A percentile compares a stretch with the other conserved stretches of the same genome.
Conservation (phyloP, 2,113 vertebrate species). For the Rhynchomys soricoides region DNA sequence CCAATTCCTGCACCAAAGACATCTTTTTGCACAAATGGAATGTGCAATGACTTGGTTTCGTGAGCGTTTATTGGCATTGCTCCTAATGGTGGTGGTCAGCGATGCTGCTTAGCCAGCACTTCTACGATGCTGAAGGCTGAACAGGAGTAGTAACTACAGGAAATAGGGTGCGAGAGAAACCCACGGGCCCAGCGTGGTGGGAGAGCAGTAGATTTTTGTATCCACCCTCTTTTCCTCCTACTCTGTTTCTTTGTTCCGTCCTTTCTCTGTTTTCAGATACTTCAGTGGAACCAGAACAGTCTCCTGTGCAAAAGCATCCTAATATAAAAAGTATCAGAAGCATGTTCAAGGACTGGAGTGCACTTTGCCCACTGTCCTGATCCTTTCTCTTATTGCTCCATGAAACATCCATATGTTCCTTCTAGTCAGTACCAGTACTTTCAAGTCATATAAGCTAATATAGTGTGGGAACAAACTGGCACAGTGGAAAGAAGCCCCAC, state of each 20-base stretch:
- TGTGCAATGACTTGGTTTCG: not conserved
- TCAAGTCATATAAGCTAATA: not conserved
- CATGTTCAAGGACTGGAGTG: not conserved
- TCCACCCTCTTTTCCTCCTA: not conserved
- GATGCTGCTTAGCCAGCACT: not conserved
- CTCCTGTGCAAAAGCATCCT: not conserved
- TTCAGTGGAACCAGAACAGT: not conserved
- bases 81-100: not conserved
- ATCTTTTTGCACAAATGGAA: not conserved
- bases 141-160: too few species aligned
- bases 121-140: not conserved
- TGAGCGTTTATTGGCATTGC: not conserved
- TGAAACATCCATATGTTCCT: not conserved
- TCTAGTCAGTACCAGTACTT: not conserved
- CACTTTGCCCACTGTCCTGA: not conserved
- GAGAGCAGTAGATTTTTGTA: accelerated
- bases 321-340: not conserved
- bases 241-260: not conserved
- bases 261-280: not conserved
- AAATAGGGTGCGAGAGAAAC: not conserved
- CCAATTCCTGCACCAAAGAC: not conserved
- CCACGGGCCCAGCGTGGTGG: too few species aligned
- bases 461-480: too few species aligned
- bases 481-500: too few species aligned
- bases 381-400: not conserved